These are phyloP conservation scores for Podargus strigoides DNA, from an alignment of 2,797 vertebrate species.

Conservation along the genomic window DNA sequence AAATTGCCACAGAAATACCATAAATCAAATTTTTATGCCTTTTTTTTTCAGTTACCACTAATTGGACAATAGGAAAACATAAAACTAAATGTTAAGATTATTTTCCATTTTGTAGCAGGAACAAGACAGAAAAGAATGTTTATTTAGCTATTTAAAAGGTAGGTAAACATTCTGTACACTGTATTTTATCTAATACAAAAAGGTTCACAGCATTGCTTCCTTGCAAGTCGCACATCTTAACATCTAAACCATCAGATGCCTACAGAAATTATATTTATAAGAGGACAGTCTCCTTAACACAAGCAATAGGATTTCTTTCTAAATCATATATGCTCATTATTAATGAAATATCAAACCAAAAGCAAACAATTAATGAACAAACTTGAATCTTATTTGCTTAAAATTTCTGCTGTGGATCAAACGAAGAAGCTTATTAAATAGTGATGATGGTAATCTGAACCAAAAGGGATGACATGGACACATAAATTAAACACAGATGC, in stretches of 20 bases:
- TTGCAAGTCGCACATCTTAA: background rate
- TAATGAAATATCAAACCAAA: background rate
- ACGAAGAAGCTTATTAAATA: background rate
- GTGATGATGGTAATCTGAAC: background rate
- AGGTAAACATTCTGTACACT: background rate
- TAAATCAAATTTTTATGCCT: background rate
- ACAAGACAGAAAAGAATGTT: background rate
- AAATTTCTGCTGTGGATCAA: background rate
- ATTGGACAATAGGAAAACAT: background rate
- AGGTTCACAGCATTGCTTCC: background rate
- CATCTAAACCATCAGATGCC: background rate
- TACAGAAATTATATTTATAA: background rate
- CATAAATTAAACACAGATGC: background rate
- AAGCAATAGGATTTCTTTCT: background rate
- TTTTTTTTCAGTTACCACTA: background rate
- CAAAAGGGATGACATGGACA: background rate
- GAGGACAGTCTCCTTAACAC: background rate
- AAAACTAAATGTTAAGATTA: background rate
- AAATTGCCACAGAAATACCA: background rate
- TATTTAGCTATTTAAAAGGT: background rate
- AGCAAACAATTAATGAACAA: background rate
- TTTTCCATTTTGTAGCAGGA: background rate
- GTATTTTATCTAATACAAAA: background rate
- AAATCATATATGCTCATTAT: background rate
- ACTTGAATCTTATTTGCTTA: background rate